Conservation (phyloP, 2,797 vertebrate species). For the Acanthurus leucopareius region DNA sequence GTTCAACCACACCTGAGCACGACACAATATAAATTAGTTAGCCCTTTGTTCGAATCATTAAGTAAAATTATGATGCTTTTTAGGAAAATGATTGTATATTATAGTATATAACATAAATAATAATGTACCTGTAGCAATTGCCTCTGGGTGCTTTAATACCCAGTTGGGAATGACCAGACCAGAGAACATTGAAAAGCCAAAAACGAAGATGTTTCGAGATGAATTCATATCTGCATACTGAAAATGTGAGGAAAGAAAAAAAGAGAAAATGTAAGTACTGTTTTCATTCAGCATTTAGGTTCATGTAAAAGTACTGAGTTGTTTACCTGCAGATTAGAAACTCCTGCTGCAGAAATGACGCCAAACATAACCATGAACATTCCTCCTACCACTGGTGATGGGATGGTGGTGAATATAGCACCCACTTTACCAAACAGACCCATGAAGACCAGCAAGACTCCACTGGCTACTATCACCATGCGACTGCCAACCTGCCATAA, state of each 20-base stretch:
- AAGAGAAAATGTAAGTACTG: not conserved
- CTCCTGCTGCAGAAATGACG: conserved; percentile 92
- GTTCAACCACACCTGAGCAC: conserved; percentile 87
- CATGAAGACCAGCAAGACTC: conserved; percentile 90
- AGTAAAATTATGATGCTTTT: not conserved
- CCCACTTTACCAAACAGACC: conserved; percentile 93
- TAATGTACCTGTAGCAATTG: conserved; percentile 89
- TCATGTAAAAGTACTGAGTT: not conserved
- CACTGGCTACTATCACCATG: conserved; percentile 90
- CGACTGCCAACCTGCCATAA: conserved; percentile 93
- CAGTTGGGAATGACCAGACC: conserved; percentile 93
- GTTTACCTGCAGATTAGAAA: conserved; percentile 94
- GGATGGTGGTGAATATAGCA: conserved; percentile 94
- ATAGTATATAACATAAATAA: not conserved
- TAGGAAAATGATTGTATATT: not conserved
- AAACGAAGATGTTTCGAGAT: conserved; percentile 96
- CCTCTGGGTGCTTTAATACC: conserved; percentile 87
- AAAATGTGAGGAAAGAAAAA: conserved; percentile 3
- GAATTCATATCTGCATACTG: conserved; percentile 98
- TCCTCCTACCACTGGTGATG: conserved; percentile 93
- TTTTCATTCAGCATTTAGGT: not conserved
- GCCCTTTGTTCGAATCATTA: not conserved
- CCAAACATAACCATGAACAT: conserved; percentile 98
- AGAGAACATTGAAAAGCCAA: conserved; percentile 96
- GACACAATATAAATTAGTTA: not conserved